Percentiles rank a stretch among this genome's conserved stretches.
Evolutionary conservation across 2,888 invertebrate genomes (phyloP).

Genomic region (Choristoneura rosaceana): DNA sequence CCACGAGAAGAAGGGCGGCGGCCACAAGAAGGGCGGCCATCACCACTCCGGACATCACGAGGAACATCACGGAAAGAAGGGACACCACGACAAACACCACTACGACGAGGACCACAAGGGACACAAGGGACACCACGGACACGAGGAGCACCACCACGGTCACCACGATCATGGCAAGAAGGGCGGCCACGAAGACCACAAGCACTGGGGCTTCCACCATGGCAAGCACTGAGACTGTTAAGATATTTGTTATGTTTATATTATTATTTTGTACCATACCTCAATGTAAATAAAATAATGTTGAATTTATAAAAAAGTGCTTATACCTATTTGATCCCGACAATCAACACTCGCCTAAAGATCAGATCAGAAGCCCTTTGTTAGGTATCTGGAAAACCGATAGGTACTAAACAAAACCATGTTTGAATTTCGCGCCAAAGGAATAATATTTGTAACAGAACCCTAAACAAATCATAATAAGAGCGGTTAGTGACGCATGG

Average conservation of each 20-base stretch:
- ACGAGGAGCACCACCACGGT: slow-evolving; percentile 90
- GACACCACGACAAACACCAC: slow-evolving; percentile 93
- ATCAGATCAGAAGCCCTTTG: no score
- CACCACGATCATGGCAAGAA: slow-evolving; percentile 92
- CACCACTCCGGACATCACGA: slow-evolving; percentile 92
- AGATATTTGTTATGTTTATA: slow-evolving; percentile 62
- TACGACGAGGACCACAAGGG: slow-evolving; percentile 93
- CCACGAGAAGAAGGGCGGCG: slow-evolving; percentile 91
- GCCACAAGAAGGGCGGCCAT: slow-evolving; percentile 92
- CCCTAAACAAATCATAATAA: slow-evolving; percentile 24
- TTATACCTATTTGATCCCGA: neutral
- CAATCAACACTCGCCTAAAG: neutral
- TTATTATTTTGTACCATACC: slow-evolving; percentile 65
- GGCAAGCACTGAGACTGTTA: slow-evolving; percentile 80
- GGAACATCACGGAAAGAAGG: slow-evolving; percentile 91
- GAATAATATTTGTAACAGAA: slow-evolving; percentile 13
- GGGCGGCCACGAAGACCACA: slow-evolving; percentile 90
- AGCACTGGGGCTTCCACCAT: slow-evolving; percentile 90
- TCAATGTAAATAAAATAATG: slow-evolving; percentile 73
- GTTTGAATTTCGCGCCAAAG: slow-evolving; percentile 1
- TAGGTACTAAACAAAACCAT: neutral
- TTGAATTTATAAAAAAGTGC: slow-evolving; percentile 25
- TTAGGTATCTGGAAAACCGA: no score
- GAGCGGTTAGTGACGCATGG: slow-evolving; percentile 33
- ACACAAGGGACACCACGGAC: slow-evolving; percentile 91